Evolutionary conservation across 2,113 vertebrate species (phyloP).

Genomic region (Vireo altiloquus): DNA sequence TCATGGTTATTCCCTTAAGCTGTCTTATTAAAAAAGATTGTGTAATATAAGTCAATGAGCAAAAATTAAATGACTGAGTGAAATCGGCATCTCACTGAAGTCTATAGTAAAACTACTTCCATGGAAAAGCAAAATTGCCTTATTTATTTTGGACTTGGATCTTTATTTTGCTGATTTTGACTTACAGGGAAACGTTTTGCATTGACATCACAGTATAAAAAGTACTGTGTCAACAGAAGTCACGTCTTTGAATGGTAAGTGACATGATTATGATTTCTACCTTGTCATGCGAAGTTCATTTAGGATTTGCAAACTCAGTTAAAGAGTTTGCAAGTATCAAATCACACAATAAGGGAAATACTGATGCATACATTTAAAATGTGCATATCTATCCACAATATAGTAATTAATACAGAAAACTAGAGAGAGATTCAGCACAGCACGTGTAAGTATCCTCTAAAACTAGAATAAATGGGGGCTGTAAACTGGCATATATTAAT

Average conservation of each 20-base stretch:
- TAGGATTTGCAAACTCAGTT: neutral
- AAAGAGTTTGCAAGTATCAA: neutral
- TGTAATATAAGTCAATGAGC: neutral
- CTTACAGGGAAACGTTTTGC: neutral
- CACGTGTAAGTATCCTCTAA: neutral
- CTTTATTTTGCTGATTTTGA: neutral
- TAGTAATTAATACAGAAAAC: neutral
- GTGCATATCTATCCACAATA: neutral
- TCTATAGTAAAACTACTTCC: neutral
- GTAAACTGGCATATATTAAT: neutral
- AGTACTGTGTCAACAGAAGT: neutral
- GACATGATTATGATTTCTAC: neutral
- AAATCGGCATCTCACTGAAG: neutral
- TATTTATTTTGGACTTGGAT: neutral
- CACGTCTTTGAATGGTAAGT: neutral
- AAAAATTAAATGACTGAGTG: neutral
- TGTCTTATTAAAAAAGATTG: neutral
- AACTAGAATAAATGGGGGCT: neutral
- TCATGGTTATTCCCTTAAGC: neutral
- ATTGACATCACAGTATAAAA: neutral
- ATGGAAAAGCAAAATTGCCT: neutral
- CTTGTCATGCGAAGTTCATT: neutral
- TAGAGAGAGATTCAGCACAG: neutral
- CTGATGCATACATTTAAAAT: neutral
- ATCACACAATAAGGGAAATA: neutral